Base-by-base conservation (phyloP, 2,888 invertebrate genomes). In the Mactromeris polynyma region DNA sequence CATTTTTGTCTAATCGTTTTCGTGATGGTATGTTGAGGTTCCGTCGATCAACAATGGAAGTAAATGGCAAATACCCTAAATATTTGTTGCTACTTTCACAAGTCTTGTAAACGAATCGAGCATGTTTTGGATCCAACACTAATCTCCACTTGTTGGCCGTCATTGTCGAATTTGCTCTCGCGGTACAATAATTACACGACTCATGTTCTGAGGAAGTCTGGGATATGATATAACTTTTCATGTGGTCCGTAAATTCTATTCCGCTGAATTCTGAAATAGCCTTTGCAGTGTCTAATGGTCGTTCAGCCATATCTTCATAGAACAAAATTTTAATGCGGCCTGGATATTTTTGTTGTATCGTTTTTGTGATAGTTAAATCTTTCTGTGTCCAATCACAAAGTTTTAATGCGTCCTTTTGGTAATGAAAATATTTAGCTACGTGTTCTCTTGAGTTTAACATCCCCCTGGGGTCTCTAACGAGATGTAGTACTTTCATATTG, bases 391-490 rank as follows among this genome's bases (percentile, higher is more conserved):
- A 11, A 21, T 40, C 33, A 42, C 87, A 87, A 38, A 78, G 83
- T 17, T 14, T 3, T 6, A 26, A 21, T 0, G 79, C 64, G 6
- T 77, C 46, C 2, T 21, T 19, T 11, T n/a, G 36, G n/a, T n/a
- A n/a, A 21, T 46, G 3, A 17, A n/a, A n/a, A 14, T 11, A 40
- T 33, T 26, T 11, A 21, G 77, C 21, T 33, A 78, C 9, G 2
- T 58, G 36, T 7, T n/a, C 9, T 31, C 83, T 85, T 79, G 88
- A 88, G 51, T 85, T 79, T 19, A 79, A 79, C 36, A 87, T 87
- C 26, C 87, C 87, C 33, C 87, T 58, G 14, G 87, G 83, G 26
- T 87, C 87, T 33, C 87, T 38, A 36, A 83, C 83, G 40, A 87
- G 51, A 80, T 87, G 83, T 14, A 87, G 40, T 31, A 87, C 46